Evolutionary conservation across 2,888 invertebrate species (phyloP), one percentile per base, ranked within the genome.

Genomic region (Adelognathus sp.): DNA sequence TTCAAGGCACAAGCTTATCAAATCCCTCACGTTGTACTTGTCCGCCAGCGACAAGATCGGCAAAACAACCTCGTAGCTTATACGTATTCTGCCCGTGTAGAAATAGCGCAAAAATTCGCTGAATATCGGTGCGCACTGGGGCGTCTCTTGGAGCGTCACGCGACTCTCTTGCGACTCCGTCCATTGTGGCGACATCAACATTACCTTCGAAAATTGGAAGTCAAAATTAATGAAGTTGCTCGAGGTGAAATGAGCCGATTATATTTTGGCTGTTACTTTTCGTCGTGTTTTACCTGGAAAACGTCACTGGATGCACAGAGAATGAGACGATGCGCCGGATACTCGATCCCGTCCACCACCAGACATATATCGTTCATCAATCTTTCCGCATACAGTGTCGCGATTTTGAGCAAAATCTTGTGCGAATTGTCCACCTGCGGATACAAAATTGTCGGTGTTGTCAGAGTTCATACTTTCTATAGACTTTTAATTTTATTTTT

Each of bases 111-210:
- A 93, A 91, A 98, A 98, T 88, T 96, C 95, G 79, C 96, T 96
- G 92, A 98, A 98, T 54, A 98, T 96, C 39, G 94, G 93, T 21
- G 95, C 95, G 88, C 98, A 98, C 67, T 95, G 94, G 0, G 96
- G 95, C 9, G 97, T 96, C 92, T 98, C 98, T 87, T 96, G 95
- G 11, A 98, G 92, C 61, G 96, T 95, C 58, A 98, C 96, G 50
- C 95, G 94, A 83, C 95, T 96, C 91, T 97, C 96, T 71, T 96
- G 94, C 90, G 97, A 97, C 90, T 98, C 98, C 64, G 95, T 96
- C 98, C 98, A 98, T 88, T 97, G 96, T 0, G 97, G 95, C 88
- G 96, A 97, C 96, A 97, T 98, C 50, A 98, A 92, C 98, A 98
- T 98, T n/a, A 96, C 96, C 95, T 96, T 82, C n/a, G 90, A 86